phyloP scores from a whole-genome alignment of 2,797 vertebrate species.

The Acanthurus lineatus region DNA sequence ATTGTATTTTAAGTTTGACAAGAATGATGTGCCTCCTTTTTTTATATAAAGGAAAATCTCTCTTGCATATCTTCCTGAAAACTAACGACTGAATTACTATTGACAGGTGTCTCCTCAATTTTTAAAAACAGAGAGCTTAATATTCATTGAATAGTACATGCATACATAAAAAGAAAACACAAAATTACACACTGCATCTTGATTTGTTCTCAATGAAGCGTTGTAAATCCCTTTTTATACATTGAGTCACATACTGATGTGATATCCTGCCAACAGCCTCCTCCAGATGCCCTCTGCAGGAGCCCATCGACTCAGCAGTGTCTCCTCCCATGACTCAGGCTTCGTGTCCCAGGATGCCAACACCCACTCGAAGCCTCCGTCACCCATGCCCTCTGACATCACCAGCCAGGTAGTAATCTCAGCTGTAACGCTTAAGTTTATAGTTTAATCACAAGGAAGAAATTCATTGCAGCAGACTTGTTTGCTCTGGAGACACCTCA shows the following conservation, averaged over 20 bases:
- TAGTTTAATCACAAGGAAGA: no score
- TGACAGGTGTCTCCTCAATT: not conserved
- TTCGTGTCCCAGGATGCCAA: constrained; percentile 97
- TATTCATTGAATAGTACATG: not conserved
- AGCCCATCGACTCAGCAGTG: constrained; percentile 94
- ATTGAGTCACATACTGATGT: constrained; percentile 16
- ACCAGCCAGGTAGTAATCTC: constrained; percentile 91
- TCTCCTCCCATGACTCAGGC: constrained; percentile 98
- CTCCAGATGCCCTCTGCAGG: constrained; percentile 91
- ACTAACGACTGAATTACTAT: no score
- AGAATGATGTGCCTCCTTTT: not conserved
- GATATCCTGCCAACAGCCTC: constrained; percentile 83
- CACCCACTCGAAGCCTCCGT: constrained; percentile 95
- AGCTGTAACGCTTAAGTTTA: not conserved
- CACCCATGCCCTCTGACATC: constrained; percentile 98
- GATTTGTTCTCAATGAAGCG: not conserved
- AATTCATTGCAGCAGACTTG: constrained; percentile 2
- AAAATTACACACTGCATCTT: not conserved
- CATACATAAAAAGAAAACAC: not conserved
- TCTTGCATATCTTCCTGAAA: not conserved
- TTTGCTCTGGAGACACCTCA: constrained; percentile 24
- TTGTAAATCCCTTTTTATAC: not conserved
- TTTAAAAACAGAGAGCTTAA: not conserved
- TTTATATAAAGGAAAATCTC: not conserved
- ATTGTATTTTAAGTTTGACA: not conserved